Percentiles rank a stretch among this genome's conserved stretches.
Evolutionary conservation across 2,113 vertebrate genomes (phyloP).

Genomic region (Pogonocichla stellata): DNA sequence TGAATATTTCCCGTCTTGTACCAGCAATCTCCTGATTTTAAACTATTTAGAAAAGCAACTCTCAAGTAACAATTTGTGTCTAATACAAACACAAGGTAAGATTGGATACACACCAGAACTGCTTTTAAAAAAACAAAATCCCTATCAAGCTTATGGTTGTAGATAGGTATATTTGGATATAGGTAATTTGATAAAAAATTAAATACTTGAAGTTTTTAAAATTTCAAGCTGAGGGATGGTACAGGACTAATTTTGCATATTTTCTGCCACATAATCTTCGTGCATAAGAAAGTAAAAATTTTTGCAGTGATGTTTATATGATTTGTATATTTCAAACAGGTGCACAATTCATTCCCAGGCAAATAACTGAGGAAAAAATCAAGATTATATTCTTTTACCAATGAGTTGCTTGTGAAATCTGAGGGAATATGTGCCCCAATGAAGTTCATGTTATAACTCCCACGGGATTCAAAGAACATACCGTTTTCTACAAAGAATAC

Average conservation of each 20-base stretch:
- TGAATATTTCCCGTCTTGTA: not conserved
- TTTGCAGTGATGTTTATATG: not conserved
- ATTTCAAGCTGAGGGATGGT: not conserved
- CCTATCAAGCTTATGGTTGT: not conserved
- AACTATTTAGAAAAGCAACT: not conserved
- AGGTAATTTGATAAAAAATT: not conserved
- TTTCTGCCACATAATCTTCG: not conserved
- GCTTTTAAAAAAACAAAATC: not conserved
- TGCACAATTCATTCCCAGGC: not conserved
- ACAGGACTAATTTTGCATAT: not conserved
- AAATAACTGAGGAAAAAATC: not conserved
- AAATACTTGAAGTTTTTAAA: not conserved
- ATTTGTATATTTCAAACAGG: not conserved
- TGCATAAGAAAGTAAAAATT: not conserved
- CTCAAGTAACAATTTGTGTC: not conserved
- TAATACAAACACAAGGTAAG: not conserved
- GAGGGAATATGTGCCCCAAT: not conserved
- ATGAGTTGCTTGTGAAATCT: not conserved
- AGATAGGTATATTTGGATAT: not conserved
- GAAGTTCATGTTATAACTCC: not conserved
- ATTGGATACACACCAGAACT: not conserved
- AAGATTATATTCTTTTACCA: not conserved
- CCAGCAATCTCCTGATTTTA: not conserved
- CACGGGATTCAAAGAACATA: not conserved
- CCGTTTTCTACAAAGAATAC: not conserved